phyloP scores from a whole-genome alignment of 2,888 invertebrate species.

The Drosophila pegasa region DNA sequence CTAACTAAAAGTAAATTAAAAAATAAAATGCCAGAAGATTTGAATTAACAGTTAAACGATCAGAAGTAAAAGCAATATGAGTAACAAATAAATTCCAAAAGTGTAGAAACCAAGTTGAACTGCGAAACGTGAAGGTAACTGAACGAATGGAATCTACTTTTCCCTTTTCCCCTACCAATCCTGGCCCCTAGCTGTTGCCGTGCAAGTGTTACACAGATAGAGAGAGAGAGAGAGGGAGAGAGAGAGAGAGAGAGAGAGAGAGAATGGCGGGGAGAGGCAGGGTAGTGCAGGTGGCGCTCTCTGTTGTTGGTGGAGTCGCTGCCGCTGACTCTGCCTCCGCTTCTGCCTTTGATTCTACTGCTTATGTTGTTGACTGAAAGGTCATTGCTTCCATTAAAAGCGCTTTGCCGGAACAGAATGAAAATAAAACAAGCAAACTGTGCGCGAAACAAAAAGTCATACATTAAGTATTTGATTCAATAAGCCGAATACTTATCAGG shows the following conservation, averaged over 20 bases:
- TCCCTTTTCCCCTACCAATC: background rate
- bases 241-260: background rate
- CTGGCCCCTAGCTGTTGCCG: constrained; percentile 37
- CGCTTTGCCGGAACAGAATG: constrained; percentile 63
- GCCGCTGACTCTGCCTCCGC: background rate
- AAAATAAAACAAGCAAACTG: constrained; percentile 43
- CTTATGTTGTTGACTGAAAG: constrained; percentile 71
- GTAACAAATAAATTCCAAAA: constrained; percentile 28
- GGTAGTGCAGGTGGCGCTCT: constrained; percentile 15
- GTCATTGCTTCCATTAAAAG: constrained; percentile 77
- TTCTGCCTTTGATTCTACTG: constrained; percentile 11
- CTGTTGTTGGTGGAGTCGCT: constrained; percentile 15
- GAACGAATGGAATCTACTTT: constrained; percentile 11
- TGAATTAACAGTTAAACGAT: constrained; percentile 14
- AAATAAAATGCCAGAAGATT: constrained; percentile 3
- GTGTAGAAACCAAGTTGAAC: constrained; percentile 26
- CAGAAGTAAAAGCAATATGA: constrained; percentile 2
- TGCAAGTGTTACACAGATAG: constrained; percentile 37
- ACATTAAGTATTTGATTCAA: constrained; percentile 31
- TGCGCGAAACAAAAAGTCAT: constrained; percentile 30
- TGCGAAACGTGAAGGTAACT: constrained; percentile 29
- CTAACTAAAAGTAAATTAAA: constrained; percentile 13
- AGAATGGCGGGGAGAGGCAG: background rate
- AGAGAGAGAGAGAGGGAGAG: background rate
- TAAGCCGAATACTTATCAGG: constrained; percentile 19